These are phyloP conservation scores for Acrocephalus kingi DNA, from an alignment of 2,113 vertebrate genomes.

Conservation along the genomic window DNA sequence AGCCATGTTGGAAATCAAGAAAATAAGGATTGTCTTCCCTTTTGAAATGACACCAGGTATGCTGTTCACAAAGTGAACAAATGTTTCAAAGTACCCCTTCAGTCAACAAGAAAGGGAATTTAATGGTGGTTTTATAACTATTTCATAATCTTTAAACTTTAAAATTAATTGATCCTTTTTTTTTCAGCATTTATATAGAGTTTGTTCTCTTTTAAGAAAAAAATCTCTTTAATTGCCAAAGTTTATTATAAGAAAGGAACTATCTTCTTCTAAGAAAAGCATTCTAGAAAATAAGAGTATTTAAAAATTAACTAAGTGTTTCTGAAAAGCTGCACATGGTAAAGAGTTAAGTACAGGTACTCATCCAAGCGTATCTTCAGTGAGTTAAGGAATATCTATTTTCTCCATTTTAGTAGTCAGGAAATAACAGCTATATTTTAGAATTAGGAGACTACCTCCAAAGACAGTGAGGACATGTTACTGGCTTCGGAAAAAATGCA, in stretches of 20 bases:
- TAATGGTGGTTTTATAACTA: background rate
- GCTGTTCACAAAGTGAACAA: background rate
- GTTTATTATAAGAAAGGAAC: background rate
- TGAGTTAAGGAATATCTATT: background rate
- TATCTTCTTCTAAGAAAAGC: background rate
- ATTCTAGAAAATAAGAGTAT: background rate
- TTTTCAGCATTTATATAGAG: background rate
- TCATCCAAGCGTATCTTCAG: background rate
- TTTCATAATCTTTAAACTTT: background rate
- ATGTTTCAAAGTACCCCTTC: background rate
- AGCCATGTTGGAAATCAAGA: background rate
- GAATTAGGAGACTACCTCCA: background rate
- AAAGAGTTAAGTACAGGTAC: background rate
- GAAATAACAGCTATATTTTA: background rate
- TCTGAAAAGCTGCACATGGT: background rate
- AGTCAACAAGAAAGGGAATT: background rate
- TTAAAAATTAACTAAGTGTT: background rate
- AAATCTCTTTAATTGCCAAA: background rate
- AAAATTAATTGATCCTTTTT: background rate
- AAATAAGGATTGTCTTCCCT: background rate
- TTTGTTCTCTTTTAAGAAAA: background rate
- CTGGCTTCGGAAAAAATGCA: background rate
- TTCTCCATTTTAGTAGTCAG: background rate
- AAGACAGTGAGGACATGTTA: background rate
- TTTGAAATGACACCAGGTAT: background rate